Percentiles rank a stretch among this genome's conserved stretches.
Conservation (phyloP, 1,140 invertebrate genomes). For the Forficula auricularia region DNA sequence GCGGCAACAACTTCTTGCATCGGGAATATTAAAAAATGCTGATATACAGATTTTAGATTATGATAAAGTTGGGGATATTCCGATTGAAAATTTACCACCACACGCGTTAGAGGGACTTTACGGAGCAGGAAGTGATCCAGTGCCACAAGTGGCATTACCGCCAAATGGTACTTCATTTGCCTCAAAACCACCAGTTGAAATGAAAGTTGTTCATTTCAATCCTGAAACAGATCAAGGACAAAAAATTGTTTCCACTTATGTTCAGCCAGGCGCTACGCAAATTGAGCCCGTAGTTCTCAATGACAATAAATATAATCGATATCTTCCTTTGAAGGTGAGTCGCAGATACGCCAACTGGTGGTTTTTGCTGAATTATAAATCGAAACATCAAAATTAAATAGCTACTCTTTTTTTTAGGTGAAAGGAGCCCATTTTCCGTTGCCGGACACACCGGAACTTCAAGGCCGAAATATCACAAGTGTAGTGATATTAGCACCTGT, state of each 20-base stretch:
- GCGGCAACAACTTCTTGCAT: slow-evolving; percentile 60
- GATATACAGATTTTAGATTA: slow-evolving; percentile 65
- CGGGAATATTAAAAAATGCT: slow-evolving; percentile 67
- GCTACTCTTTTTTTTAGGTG: slow-evolving; percentile 24
- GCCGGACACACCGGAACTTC: slow-evolving; percentile 50
- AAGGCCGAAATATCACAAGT: slow-evolving; percentile 54
- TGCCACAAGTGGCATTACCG: slow-evolving; percentile 30
- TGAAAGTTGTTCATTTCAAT: slow-evolving; percentile 68
- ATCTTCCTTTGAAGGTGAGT: slow-evolving; percentile 50
- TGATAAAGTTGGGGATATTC: slow-evolving; percentile 72
- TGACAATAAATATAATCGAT: slow-evolving; percentile 56
- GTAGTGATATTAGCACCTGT: slow-evolving; percentile 68
- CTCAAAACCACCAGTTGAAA: slow-evolving; percentile 35
- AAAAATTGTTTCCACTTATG: slow-evolving; percentile 47
- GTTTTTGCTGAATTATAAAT: background rate
- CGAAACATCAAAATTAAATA: background rate
- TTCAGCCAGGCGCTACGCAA: slow-evolving; percentile 50
- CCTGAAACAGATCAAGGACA: slow-evolving; percentile 52
- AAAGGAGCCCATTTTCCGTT: slow-evolving; percentile 66
- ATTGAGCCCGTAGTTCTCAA: slow-evolving; percentile 54
- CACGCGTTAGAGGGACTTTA: slow-evolving; percentile 71
- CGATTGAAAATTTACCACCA: slow-evolving; percentile 63
- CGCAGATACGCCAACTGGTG: background rate
- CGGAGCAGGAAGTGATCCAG: slow-evolving; percentile 51
- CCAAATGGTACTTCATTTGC: slow-evolving; percentile 21